Evolutionary conservation across 2,797 vertebrate genomes (phyloP), one percentile per base, ranked within the genome.

Genomic region (Spinus pinus): DNA sequence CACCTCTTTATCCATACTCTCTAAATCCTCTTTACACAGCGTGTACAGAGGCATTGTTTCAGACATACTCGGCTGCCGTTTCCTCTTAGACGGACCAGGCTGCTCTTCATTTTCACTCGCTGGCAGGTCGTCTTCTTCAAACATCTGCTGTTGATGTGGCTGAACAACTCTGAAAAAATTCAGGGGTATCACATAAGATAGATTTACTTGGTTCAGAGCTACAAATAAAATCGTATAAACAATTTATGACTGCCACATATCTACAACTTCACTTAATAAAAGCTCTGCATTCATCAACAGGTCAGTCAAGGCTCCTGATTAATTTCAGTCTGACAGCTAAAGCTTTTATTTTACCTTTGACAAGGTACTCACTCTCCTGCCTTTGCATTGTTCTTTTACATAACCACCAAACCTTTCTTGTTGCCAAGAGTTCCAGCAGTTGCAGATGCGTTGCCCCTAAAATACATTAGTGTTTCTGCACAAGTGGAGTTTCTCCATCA

Each of bases 1-100:
- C 96, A 99, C 99, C 98, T 99, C 99, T 98, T 97, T 99, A 97
- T 99, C 99, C 99, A 99, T 99, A 98, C 99, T 99, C 28, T 99
- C 99, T 66, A 99, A 98, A 83, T 99, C 99, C 96, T 99, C 99
- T 97, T 99, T 99, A 97, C 99, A 99, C 3, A 99, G 98, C 0
- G 98, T 99, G 98, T 99, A 99, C 14, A 99, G 98, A 10, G 99
- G 99, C 99, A 99, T 98, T 3, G 98, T 98, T 97, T 99, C 99
- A 2, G 99, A 99, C 99, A 99, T 99, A 97, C 99, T 99, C 57
- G 98, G 99, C 97, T 99, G 99, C 6, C 99, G 98, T 96, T 99
- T 98, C 50, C 99, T 98, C 67, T 98, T 98, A 2, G 98, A 98
- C 9, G 99, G 98, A 6, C 98, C 98, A 7, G 99, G 98, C 90